Evolutionary conservation across 2,888 invertebrate genomes (phyloP), one percentile per base, ranked within the genome.

Genomic region (Cyrtodaria siliqua): DNA sequence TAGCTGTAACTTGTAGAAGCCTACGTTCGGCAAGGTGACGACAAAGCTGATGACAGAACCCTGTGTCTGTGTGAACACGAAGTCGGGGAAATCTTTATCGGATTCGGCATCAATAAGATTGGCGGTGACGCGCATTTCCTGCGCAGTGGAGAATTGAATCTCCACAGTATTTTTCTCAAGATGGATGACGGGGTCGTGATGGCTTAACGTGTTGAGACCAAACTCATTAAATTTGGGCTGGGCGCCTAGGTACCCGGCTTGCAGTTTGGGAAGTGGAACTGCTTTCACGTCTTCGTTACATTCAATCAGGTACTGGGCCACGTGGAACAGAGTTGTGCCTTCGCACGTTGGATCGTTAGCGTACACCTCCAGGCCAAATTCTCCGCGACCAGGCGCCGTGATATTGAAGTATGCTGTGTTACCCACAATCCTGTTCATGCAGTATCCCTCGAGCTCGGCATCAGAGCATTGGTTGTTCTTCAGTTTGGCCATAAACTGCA

Each of bases 1-100:
- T 50, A 93, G 84, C 86, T 92, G 92, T 27, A 93, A 86, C 82
- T 93, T 93, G 88, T 90, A 93, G 82, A 92, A 91, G n/a, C 93
- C 93, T 2, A 83, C 68, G 26, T 79, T 68, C 6, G 92, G 91
- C 40, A 92, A 80, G 57, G 86, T 85, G 53, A 91, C 80, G 14
- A 88, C 77, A 71, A 92, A 91, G 63, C 82, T 86, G 38, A 92
- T 82, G 40, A 86, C 78, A 18, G 84, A 83, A 8, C 83, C 89
- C 59, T 86, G 68, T 20, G 64, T 77, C 47, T 86, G 76, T 57
- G 93, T 92, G 77, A 93, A 89, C 29, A 92, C 89, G 76, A 82
- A 90, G 56, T 92, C 92, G 3, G 91, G 89, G 69, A 82, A 87
- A 68, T 90, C 89, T 55, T 86, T 83, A 33, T 33, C 33, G 2